Evolutionary conservation across 2,797 vertebrate genomes (phyloP).

Genomic region (Tauraco hartlaubi): DNA sequence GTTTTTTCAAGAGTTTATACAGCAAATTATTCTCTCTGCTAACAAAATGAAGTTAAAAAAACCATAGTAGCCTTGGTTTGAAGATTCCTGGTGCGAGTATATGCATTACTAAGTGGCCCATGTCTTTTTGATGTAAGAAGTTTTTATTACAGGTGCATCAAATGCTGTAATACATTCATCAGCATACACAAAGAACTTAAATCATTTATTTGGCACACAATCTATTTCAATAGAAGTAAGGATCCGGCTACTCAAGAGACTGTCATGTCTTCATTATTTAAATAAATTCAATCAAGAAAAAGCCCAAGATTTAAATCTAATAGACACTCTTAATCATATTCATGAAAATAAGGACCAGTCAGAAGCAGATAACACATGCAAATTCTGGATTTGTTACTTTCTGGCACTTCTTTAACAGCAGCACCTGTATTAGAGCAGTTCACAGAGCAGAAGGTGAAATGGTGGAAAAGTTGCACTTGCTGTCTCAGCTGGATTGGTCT

Average conservation of each 20-base stretch:
- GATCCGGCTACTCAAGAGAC: constrained; percentile 17
- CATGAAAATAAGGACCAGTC: not conserved
- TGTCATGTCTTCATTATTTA: constrained; percentile 39
- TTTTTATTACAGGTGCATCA: constrained; percentile 19
- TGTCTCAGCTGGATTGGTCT: constrained; percentile 2
- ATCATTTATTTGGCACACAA: not conserved
- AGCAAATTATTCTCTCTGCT: not conserved
- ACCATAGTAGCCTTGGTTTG: not conserved
- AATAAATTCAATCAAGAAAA: constrained; percentile 31
- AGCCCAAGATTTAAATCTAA: not conserved
- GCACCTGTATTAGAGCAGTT: not conserved
- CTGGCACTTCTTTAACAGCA: constrained; percentile 55
- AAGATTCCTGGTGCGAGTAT: not conserved
- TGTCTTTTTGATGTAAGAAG: not conserved
- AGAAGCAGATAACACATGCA: not conserved
- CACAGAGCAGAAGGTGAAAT: not conserved
- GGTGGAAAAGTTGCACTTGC: not conserved
- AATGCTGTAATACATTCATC: not conserved
- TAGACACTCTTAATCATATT: not conserved
- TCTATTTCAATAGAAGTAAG: not conserved
- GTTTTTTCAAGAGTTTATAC: not conserved
- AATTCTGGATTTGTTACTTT: constrained; percentile 50
- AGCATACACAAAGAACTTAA: constrained; percentile 2
- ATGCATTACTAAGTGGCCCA: not conserved
- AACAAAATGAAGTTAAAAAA: not conserved